A percentile compares a stretch with the other conserved stretches of the same genome.
phyloP scores from a whole-genome alignment of 2,888 invertebrate species.

The Volucella inflata region DNA sequence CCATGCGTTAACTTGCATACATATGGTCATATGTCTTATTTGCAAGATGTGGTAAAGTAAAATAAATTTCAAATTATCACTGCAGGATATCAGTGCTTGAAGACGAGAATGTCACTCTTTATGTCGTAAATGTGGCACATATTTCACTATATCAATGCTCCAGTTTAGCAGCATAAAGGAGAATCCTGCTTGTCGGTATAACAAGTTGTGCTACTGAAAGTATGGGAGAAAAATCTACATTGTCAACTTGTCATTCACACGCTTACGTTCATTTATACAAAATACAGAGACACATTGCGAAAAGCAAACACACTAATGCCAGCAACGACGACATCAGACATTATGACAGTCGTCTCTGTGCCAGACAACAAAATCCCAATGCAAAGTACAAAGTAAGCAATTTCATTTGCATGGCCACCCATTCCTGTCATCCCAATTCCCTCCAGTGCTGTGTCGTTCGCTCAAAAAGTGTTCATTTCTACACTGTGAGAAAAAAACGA shows the following conservation, averaged over 20 bases:
- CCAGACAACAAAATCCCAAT: constrained; percentile 76
- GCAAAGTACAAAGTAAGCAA: constrained; percentile 75
- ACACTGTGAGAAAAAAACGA: constrained; percentile 46
- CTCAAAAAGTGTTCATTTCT: constrained; percentile 50
- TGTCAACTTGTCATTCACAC: constrained; percentile 72
- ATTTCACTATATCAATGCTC: constrained; percentile 67
- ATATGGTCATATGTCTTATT: too few species aligned
- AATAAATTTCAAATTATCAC: constrained; percentile 65
- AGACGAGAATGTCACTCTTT: constrained; percentile 23
- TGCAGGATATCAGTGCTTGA: constrained; percentile 37
- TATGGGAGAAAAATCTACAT: constrained; percentile 44
- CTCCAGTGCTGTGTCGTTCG: constrained; percentile 33
- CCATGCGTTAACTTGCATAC: too few species aligned
- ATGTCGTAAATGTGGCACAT: constrained; percentile 51
- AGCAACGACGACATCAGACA: constrained; percentile 70
- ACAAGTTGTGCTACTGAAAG: constrained; percentile 29
- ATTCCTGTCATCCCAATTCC: constrained; percentile 52
- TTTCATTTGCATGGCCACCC: constrained; percentile 75
- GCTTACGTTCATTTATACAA: constrained; percentile 36
- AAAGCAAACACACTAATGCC: constrained; percentile 61
- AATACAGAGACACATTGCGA: constrained; percentile 3
- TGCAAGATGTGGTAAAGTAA: not conserved
- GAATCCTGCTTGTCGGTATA: constrained; percentile 62
- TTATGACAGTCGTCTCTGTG: constrained; percentile 75
- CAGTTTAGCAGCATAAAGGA: constrained; percentile 63